Evolutionary conservation across 2,797 vertebrate species (phyloP).

Genomic region (Parauchenoglanis punctatus): DNA sequence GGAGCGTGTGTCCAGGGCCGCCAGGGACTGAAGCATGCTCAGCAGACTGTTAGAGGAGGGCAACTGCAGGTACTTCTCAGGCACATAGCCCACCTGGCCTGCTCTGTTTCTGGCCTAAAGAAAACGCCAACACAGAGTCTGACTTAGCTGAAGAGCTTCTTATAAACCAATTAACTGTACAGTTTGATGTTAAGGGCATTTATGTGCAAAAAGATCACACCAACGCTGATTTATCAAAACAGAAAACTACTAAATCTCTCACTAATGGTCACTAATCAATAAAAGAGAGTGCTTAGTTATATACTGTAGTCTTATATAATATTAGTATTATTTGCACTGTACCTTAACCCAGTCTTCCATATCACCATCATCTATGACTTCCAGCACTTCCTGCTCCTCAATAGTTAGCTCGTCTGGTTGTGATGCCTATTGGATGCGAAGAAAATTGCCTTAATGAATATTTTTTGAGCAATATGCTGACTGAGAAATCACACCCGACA

Average conservation of each 20-base stretch:
- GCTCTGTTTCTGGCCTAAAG: constrained; percentile 89
- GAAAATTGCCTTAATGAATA: neutral
- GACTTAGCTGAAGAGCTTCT: neutral
- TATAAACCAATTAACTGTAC: neutral
- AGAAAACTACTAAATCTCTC: neutral
- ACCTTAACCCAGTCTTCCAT: constrained; percentile 99
- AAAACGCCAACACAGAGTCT: constrained; percentile 13
- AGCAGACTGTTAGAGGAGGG: constrained; percentile 91
- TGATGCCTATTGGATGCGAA: constrained; percentile 78
- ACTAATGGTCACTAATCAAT: neutral
- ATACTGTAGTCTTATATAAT: neutral
- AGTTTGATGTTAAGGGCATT: neutral
- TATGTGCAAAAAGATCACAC: no score
- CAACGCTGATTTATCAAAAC: neutral
- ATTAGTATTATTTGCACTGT: constrained; percentile 26
- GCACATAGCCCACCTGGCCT: constrained; percentile 92
- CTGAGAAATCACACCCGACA: neutral
- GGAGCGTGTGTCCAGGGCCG: constrained; percentile 86
- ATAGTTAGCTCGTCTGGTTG: constrained; percentile 96
- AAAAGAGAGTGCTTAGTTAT: neutral
- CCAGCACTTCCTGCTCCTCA: constrained; percentile 92
- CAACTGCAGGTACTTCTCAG: constrained; percentile 94
- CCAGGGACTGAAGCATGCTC: constrained; percentile 93
- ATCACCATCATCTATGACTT: constrained; percentile 97
- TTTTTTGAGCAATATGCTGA: neutral